A percentile compares a stretch with the other conserved stretches of the same genome.
phyloP scores from a whole-genome alignment of 2,888 invertebrate genomes.

The Meloe dianella region DNA sequence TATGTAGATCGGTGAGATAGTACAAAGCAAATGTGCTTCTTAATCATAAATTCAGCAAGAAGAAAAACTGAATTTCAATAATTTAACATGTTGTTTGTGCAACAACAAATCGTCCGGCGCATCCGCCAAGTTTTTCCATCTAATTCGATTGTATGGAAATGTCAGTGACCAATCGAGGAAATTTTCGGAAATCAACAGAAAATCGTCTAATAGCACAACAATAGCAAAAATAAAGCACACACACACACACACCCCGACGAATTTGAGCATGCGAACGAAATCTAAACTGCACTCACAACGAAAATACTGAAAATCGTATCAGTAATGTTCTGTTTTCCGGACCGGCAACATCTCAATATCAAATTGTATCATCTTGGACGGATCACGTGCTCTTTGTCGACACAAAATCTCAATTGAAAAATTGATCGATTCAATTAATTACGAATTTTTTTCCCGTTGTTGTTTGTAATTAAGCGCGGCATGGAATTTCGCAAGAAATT shows the following conservation, averaged over 20 bases:
- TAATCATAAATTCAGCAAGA: no score
- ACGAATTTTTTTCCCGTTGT: neutral
- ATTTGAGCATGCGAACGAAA: conserved; percentile 34
- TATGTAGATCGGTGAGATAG: neutral
- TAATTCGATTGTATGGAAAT: neutral
- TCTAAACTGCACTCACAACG: conserved; percentile 7
- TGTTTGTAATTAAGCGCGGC: neutral
- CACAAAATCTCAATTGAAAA: neutral
- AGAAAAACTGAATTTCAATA: no score
- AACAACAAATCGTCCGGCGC: neutral
- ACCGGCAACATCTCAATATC: conserved; percentile 23
- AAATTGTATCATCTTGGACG: conserved; percentile 23
- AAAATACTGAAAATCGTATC: conserved; percentile 11
- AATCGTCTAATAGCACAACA: neutral
- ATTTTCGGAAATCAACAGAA: neutral
- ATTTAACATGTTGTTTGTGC: no score
- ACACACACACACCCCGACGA: neutral
- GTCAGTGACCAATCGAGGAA: neutral
- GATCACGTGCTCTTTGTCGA: conserved; percentile 14
- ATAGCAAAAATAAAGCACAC: conserved; percentile 17
- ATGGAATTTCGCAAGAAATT: neutral
- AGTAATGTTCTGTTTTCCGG: conserved; percentile 38
- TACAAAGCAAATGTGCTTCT: no score
- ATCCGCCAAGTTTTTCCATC: neutral
- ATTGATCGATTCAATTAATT: neutral